These are phyloP conservation scores for Pollenia griseotomentosa DNA, from an alignment of 2,888 invertebrate species.

Conservation along the genomic window DNA sequence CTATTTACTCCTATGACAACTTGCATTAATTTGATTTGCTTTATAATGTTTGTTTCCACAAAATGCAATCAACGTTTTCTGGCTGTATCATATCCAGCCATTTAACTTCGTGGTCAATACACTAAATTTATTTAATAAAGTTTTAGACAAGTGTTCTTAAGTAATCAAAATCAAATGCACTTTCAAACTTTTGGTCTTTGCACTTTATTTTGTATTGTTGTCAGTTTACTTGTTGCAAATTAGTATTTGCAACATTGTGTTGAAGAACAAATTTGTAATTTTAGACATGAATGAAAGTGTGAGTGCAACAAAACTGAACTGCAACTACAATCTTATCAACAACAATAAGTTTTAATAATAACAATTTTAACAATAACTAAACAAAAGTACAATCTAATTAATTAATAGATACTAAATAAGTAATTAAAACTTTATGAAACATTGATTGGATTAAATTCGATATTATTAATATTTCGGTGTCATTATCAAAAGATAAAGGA, in stretches of 20 bases:
- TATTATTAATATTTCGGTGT: slow-evolving; percentile 59
- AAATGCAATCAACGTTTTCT: no score
- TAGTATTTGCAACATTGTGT: slow-evolving; percentile 37
- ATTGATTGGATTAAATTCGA: slow-evolving; percentile 64
- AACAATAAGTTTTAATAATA: neutral
- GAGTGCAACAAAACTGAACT: neutral
- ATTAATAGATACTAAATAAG: slow-evolving; percentile 62
- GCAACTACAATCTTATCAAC: neutral
- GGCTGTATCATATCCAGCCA: neutral
- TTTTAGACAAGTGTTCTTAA: neutral
- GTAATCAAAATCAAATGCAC: neutral
- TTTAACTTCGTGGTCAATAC: neutral
- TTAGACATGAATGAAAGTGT: neutral
- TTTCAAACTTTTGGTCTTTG: slow-evolving; percentile 16
- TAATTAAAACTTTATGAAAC: slow-evolving; percentile 67
- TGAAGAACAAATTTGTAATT: slow-evolving; percentile 3
- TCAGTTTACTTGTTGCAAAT: slow-evolving; percentile 24
- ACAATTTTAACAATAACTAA: slow-evolving; percentile 29
- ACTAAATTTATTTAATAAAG: slow-evolving; percentile 13
- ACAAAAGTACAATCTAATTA: slow-evolving; percentile 51
- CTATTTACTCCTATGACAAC: no score
- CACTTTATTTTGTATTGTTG: slow-evolving; percentile 33
- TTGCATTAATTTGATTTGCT: no score
- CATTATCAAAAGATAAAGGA: neutral
- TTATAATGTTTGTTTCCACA: no score